Evolutionary conservation across 2,113 vertebrate species (phyloP), one percentile per base, ranked within the genome.

Genomic region (Cepphus grylle): DNA sequence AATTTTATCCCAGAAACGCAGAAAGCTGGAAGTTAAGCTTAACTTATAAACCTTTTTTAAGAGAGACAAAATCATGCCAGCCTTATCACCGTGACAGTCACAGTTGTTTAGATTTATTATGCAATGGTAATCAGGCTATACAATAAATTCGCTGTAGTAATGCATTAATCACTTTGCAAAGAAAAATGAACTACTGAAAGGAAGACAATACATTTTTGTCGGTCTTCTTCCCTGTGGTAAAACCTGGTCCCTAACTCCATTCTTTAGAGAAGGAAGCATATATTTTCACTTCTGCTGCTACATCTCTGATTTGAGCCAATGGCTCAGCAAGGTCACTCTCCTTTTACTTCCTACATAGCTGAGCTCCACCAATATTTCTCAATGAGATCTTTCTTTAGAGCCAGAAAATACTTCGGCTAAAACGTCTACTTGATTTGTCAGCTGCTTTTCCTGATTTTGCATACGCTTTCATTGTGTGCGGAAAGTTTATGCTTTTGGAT

Each of bases 21-120:
- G 81, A 97, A 90, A 97, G 93, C 79, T 95, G 55, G 56, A 98
- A 97, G 97, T 97, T 95, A 84, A 97, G 91, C 90, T 97, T 97
- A 93, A 97, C 70, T 96, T 95, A 94, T 79, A 96, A 98, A 96
- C 93, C 98, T 96, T 97, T 98, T 97, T 97, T 94, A 97, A 94
- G 96, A 63, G 89, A 90, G 91, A 89, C 89, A 97, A 97, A 98
- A 97, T 89, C 96, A 97, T 94, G 67, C 83, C 96, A 94, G 96
- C 96, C 97, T 97, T 97, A 97, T 96, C 84, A 87, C 97, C 92
- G 50, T 92, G 98, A 98, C 97, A 98, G 96, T 96, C 97, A 97
- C 97, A 70, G 58, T 97, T 96, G 96, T 97, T 98, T 97, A 97
- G 97, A 98, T 98, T 98, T 98, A 98, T 98, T 98, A 97, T 90